A percentile compares a stretch with the other conserved stretches of the same genome.
These are phyloP conservation scores for Teleopsis dalmanni DNA, from an alignment of 1,140 invertebrate species.

Conservation along the genomic window DNA sequence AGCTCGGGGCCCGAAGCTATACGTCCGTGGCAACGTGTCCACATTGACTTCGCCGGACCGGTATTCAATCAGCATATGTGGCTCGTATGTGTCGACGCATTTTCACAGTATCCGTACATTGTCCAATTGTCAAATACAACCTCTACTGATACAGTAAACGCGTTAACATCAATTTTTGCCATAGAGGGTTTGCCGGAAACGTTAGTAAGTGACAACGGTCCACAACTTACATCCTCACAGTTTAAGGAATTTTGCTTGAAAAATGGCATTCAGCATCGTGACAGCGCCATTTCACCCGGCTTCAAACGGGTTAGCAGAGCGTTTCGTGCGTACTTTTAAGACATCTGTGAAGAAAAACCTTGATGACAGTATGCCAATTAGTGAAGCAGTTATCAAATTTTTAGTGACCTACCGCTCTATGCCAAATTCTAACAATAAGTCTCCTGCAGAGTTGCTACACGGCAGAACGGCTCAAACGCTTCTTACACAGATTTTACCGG, in stretches of 20 bases:
- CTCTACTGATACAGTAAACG: not conserved
- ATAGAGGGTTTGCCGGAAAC: slow-evolving; percentile 7
- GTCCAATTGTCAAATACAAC: not conserved
- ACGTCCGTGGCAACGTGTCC: not conserved
- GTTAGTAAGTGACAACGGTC: slow-evolving; percentile 23
- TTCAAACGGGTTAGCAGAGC: slow-evolving; percentile 31
- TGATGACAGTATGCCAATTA: not conserved
- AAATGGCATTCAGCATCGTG: slow-evolving; percentile 19
- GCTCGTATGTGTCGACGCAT: slow-evolving; percentile 7
- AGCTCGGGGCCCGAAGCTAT: not conserved
- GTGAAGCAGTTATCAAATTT: not conserved
- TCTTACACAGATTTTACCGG: not conserved
- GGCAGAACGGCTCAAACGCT: not conserved
- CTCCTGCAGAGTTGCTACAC: not conserved
- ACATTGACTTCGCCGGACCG: not conserved
- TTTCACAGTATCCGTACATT: slow-evolving; percentile 8
- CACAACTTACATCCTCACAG: slow-evolving; percentile 6
- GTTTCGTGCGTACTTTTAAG: slow-evolving; percentile 12
- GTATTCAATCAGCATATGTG: slow-evolving; percentile 5
- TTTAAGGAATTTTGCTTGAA: not conserved
- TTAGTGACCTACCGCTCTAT: slow-evolving; percentile 2
- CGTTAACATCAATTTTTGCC: slow-evolving; percentile 13
- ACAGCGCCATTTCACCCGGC: slow-evolving; percentile 19
- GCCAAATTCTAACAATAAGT: not conserved
- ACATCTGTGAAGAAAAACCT: slow-evolving; percentile 1